Base-by-base conservation (phyloP, 2,888 invertebrate species). In the Idaea straminata region DNA sequence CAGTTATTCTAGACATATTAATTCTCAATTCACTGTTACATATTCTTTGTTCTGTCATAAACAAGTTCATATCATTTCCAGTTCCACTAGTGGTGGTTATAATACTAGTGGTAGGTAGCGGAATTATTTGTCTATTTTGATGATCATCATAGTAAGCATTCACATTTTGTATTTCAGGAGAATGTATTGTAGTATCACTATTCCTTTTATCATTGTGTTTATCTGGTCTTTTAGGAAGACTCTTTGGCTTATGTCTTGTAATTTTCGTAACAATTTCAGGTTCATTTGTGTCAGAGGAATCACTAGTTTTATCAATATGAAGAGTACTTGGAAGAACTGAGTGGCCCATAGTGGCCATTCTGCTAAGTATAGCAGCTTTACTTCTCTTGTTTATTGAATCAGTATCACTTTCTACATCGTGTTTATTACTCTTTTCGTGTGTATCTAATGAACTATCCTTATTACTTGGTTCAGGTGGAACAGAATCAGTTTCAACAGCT, bases 291-390 rank as follows among this genome's bases (percentile, higher is more conserved):
- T 89, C 90, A 65, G 91, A 86, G 7, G 91, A 90, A 72, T 88
- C 88, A 82, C 87, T 88, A 65, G 85, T 82, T 72, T 76, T 82
- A 61, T 80, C 77, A 66, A 68, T 64, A 62, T 74, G 62, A 58
- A 74, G 58, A 57, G 74, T 67, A 72, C 77, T 75, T 59, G 91
- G 92, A 64, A 92, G 77, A 38, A 92, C 88, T 67, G 92, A 89
- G 47, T 91, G 91, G 5, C 92, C 91, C 87, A 92, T 87, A 68
- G 72, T 86, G 61, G 92, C 89, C 88, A 92, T 92, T 77, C 92
- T 82, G 74, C 82, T 88, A 62, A 92, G 71, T 70, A 91, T 85
- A 3, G 89, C 86, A 66, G 82, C 80, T 76, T 89, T 92, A n/a
- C 85, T 88, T 82, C 81, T 86, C 73, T 68, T 85, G 62, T 85